Evolutionary conservation across 1,140 invertebrate species (phyloP).

Genomic region (Bombus superbus): DNA sequence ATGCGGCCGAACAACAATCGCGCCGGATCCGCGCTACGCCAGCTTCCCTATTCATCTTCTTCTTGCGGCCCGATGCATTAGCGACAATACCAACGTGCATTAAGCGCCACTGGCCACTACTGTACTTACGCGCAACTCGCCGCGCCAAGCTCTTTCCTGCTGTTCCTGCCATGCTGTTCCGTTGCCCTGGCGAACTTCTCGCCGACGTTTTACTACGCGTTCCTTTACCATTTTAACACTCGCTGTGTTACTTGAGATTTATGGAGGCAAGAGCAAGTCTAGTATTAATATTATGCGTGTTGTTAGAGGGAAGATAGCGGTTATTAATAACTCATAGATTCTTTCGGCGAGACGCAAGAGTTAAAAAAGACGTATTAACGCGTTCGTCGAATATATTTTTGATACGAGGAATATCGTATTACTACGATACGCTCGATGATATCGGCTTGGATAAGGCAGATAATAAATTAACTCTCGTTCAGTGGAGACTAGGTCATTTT

Average conservation of each 20-base stretch:
- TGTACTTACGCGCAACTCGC: slow-evolving; percentile 59
- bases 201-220: not conserved
- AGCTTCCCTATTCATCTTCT: slow-evolving; percentile 82
- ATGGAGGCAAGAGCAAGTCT: not conserved
- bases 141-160: not conserved
- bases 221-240: slow-evolving; percentile 12
- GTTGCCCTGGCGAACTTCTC: too few species aligned
- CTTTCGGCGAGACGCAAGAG: too few species aligned
- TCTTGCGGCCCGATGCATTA: slow-evolving; percentile 72
- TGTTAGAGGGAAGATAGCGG: too few species aligned
- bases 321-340: too few species aligned
- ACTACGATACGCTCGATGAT: too few species aligned
- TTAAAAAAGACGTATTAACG: too few species aligned
- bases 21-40: slow-evolving; percentile 74
- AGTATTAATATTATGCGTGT: not conserved
- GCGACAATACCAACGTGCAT: slow-evolving; percentile 68
- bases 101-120: slow-evolving; percentile 66
- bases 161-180: not conserved
- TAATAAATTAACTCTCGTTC: too few species aligned
- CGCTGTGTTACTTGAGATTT: not conserved
- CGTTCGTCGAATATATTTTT: too few species aligned
- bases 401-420: too few species aligned
- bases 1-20: slow-evolving; percentile 82
- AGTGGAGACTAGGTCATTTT: too few species aligned
- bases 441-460: too few species aligned